Base-by-base conservation (phyloP, 2,113 vertebrate species). In the Strix aluco region DNA sequence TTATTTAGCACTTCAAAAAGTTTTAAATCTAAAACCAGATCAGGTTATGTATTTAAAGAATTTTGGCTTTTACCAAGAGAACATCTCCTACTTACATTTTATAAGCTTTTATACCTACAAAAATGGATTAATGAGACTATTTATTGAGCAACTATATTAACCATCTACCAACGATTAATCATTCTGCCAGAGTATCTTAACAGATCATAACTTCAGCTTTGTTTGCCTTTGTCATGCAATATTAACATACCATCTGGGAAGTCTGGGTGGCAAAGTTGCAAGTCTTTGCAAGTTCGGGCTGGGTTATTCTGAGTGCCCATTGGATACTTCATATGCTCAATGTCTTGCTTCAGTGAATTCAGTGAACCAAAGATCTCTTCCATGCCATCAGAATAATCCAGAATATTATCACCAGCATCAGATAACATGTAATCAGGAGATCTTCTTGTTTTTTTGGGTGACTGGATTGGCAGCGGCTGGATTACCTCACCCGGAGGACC, bases 271-370 rank as follows among this genome's bases (percentile, higher is more conserved):
- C 98, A 99, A 70, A 99, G 99, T n/a, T 99, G 99, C 94, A 99
- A 98, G 49, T 99, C 99, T 87, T 99, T 99, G 97, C 99, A 99
- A 11, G 99, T 99, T 72, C 99, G 98, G 69, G 99, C 99, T 3
- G 99, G 99, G 97, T 99, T 99, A 78, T 97, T 99, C 88, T 99
- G 98, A 2, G 99, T 99, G 51, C 99, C 99, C 98, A 99, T 99
- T 5, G 99, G 99, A 81, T 99, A 99, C 93, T 99, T 99, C 99
- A 99, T 99, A 30, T 99, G 98, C 81, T 99, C 99, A 3, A 99
- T 99, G 91, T 99, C 99, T 95, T 99, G 99, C 87, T 99, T 99
- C 92, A 99, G 98, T 81, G 98, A 98, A 93, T 99, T 99, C 78
- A 99, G 95, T 0, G 99, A 99, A 74, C 98, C 98, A 65, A 99